Evolutionary conservation across 2,113 vertebrate genomes (phyloP).

Genomic region (Myocastor coypus): DNA sequence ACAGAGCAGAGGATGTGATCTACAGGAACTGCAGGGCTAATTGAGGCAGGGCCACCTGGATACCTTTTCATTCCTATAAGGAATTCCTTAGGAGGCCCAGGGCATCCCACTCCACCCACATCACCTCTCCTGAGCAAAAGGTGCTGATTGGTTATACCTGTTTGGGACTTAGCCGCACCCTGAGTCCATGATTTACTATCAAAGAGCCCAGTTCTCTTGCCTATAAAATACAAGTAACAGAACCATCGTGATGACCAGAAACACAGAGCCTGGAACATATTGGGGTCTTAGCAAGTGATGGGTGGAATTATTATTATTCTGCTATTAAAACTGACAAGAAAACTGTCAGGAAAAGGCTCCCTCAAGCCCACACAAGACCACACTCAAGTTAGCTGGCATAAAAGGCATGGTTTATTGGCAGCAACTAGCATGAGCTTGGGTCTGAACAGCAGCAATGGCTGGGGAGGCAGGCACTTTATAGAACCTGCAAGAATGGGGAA

Average conservation of each 20-base stretch:
- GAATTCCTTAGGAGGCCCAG: neutral
- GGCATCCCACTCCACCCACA: neutral
- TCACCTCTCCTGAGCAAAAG: neutral
- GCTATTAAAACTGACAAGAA: neutral
- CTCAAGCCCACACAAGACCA: no score
- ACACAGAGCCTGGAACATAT: neutral
- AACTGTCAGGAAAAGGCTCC: no score
- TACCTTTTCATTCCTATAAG: neutral
- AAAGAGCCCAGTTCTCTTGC: neutral
- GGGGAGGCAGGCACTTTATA: no score
- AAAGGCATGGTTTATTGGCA: no score
- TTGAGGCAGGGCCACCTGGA: rapidly evolving
- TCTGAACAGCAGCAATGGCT: no score
- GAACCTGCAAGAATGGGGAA: no score
- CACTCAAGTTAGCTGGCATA: no score
- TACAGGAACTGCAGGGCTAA: neutral
- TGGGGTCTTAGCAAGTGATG: neutral
- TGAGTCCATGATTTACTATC: neutral
- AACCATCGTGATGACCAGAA: neutral
- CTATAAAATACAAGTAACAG: neutral
- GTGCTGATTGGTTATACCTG: neutral
- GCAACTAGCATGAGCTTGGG: no score
- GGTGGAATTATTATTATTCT: neutral
- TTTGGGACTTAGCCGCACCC: neutral
- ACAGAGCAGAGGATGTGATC: neutral